A percentile compares a stretch with the other conserved stretches of the same genome.
Evolutionary conservation across 1,140 invertebrate genomes (phyloP).

Genomic region (Diachasma alloeum): DNA sequence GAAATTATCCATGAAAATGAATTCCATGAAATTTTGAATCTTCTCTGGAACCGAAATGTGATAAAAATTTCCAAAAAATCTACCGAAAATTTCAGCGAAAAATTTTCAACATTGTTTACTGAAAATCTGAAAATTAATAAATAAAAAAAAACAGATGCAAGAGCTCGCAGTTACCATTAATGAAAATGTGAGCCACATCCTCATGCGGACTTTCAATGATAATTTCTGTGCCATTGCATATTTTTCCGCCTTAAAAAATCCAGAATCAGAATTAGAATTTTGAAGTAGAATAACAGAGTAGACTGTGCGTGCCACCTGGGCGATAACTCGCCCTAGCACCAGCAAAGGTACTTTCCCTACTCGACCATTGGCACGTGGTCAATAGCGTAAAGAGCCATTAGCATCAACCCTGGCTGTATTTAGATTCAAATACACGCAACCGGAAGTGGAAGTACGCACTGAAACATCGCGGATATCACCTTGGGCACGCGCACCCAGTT

Average conservation of each 20-base stretch:
- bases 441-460: background rate
- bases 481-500: background rate
- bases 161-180: too few relatives aligned
- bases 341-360: background rate
- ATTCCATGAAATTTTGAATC: too few relatives aligned
- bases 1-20: too few relatives aligned
- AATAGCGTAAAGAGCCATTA: conserved; percentile 7
- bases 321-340: background rate
- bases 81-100: too few relatives aligned
- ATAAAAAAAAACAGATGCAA: too few relatives aligned
- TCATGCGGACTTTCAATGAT: background rate
- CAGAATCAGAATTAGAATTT: background rate
- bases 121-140: too few relatives aligned
- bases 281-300: background rate
- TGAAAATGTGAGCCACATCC: background rate
- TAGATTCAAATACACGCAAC: conserved; percentile 1
- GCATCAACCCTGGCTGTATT: background rate
- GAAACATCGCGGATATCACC: background rate
- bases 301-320: background rate
- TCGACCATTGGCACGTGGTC: conserved; percentile 3
- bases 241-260: background rate
- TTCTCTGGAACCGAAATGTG: too few relatives aligned
- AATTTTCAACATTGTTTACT: too few relatives aligned
- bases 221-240: background rate
- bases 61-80: too few relatives aligned